Evolutionary conservation across 2,797 vertebrate species (phyloP).

Genomic region (Pseudotriccus pelzelni): DNA sequence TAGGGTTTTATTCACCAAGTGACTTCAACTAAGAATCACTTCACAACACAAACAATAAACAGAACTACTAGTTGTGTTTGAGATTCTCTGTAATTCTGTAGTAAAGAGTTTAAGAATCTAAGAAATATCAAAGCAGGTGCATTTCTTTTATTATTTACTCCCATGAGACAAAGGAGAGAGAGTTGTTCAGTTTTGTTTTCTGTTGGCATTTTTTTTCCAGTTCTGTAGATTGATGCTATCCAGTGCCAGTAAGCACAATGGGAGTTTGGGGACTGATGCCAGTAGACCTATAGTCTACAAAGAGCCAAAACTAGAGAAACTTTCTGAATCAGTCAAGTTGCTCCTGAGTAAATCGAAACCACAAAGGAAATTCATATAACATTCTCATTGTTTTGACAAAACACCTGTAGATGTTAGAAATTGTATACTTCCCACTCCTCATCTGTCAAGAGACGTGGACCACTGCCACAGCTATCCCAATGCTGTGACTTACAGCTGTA

Average conservation of each 20-base stretch:
- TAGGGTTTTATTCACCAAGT: not conserved
- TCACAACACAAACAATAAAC: not conserved
- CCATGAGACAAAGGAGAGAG: not conserved
- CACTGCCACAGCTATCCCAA: no score
- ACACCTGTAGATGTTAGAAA: not conserved
- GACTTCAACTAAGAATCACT: not conserved
- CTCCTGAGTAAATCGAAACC: not conserved
- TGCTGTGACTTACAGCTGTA: no score
- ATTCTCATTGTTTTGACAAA: not conserved
- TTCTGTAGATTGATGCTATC: not conserved
- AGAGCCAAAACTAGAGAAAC: not conserved
- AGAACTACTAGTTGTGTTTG: not conserved
- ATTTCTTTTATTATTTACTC: not conserved
- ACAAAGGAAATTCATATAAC: not conserved
- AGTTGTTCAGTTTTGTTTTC: not conserved
- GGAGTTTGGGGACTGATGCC: not conserved
- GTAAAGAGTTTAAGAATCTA: not conserved
- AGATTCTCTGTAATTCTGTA: not conserved
- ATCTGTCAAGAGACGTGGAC: no score
- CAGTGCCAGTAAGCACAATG: not conserved
- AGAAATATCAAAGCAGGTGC: not conserved
- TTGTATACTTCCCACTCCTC: not conserved
- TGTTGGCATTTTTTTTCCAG: not conserved
- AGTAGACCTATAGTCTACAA: not conserved
- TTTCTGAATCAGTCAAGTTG: not conserved